phyloP scores from a whole-genome alignment of 2,113 vertebrate species.

The Leptodactylus fuscus region DNA sequence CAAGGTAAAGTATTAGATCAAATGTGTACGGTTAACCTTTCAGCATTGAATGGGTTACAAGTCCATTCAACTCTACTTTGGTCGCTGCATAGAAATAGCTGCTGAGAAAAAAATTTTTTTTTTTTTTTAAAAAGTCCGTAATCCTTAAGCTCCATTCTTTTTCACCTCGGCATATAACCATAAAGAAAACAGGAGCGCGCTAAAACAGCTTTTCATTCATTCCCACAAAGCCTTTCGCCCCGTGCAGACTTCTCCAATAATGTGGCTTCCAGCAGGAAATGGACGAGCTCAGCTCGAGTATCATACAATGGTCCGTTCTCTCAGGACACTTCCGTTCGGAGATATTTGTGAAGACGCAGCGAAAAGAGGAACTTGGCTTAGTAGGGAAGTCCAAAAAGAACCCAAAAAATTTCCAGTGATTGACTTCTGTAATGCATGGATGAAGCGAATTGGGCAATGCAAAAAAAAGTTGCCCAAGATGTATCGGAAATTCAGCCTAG shows the following conservation, averaged over 20 bases:
- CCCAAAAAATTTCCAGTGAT: background rate
- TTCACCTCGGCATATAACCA: background rate
- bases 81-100: background rate
- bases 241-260: conserved; percentile 37
- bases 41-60: background rate
- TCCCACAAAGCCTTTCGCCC: conserved; percentile 12
- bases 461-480: too few relatives aligned
- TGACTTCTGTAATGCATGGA: background rate
- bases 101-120: background rate
- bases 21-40: background rate
- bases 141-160: conserved; percentile 13
- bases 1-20: background rate
- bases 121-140: background rate
- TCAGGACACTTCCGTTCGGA: conserved; percentile 15
- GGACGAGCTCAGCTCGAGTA: conserved; percentile 4
- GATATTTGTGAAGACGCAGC: background rate
- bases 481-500: too few relatives aligned
- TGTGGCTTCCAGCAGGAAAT: conserved; percentile 43
- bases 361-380: background rate
- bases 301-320: conserved; percentile 20
- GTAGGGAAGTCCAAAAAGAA: background rate
- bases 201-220: conserved; percentile 51
- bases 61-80: background rate
- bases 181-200: conserved; percentile 25
- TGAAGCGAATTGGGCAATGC: background rate